phyloP scores from a whole-genome alignment of 1,140 invertebrate species.

The Streblospio benedicti region DNA sequence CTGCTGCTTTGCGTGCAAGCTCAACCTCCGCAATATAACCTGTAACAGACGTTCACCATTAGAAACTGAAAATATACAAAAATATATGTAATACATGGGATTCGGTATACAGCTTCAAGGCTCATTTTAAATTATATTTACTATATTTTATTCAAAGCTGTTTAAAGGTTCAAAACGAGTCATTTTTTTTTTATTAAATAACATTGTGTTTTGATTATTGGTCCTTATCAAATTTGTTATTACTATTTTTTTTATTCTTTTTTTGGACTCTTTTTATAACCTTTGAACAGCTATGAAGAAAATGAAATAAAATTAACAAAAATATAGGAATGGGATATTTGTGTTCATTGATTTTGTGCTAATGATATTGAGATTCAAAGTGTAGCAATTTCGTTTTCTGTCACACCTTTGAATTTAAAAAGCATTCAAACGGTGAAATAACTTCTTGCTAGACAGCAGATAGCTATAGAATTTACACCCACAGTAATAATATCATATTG shows the following conservation, averaged over 20 bases:
- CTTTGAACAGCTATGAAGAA: too few relatives aligned
- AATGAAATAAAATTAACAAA: too few relatives aligned
- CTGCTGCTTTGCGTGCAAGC: conserved; percentile 22
- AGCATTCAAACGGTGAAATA: neutral
- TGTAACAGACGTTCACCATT: conserved; percentile 12
- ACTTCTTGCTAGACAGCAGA: neutral
- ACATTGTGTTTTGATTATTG: neutral
- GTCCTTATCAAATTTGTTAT: neutral
- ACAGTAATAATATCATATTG: neutral
- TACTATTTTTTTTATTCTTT: neutral
- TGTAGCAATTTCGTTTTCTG: neutral
- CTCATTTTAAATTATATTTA: neutral
- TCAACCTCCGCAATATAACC: conserved; percentile 41
- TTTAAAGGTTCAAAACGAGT: neutral
- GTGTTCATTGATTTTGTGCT: neutral
- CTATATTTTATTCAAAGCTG: neutral
- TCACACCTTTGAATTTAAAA: neutral
- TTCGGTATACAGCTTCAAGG: neutral
- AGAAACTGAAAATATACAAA: neutral
- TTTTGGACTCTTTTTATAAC: too few relatives aligned
- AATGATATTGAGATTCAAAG: neutral
- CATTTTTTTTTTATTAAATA: neutral
- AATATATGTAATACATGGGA: neutral
- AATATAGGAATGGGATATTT: too few relatives aligned
- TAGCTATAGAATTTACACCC: neutral